A percentile compares a stretch with the other conserved stretches of the same genome.
Conservation (phyloP, 2,888 invertebrate genomes). For the Hypomecis atomaria region DNA sequence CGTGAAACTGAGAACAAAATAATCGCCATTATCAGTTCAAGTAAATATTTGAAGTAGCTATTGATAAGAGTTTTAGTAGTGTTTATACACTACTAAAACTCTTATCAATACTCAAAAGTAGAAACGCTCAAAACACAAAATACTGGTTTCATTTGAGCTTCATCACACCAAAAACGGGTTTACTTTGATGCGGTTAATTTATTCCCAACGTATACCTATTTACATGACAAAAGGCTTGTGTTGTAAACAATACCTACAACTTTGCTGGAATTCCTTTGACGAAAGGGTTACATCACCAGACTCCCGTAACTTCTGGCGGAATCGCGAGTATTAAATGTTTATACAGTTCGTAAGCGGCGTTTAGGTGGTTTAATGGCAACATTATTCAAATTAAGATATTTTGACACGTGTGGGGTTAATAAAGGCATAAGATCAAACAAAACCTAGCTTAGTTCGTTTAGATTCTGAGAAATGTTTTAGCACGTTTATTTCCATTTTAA, state of each 20-base stretch:
- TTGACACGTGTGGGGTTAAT: slow-evolving; percentile 24
- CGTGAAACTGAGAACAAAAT: too few relatives aligned
- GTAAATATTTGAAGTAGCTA: not conserved
- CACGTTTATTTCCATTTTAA: too few relatives aligned
- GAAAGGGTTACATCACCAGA: slow-evolving; percentile 38
- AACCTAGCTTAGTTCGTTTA: not conserved
- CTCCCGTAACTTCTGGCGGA: slow-evolving; percentile 46
- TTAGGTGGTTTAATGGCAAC: slow-evolving; percentile 26
- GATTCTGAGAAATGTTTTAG: not conserved
- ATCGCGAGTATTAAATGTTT: slow-evolving; percentile 51
- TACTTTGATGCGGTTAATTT: slow-evolving; percentile 55
- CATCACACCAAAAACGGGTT: slow-evolving; percentile 40
- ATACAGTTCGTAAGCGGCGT: slow-evolving; percentile 28
- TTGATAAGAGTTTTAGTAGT: not conserved
- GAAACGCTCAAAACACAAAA: slow-evolving; percentile 17
- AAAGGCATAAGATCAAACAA: slow-evolving; percentile 1
- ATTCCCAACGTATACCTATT: slow-evolving; percentile 54
- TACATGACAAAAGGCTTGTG: slow-evolving; percentile 57
- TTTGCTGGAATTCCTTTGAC: slow-evolving; percentile 55
- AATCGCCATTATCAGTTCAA: not conserved
- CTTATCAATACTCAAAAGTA: slow-evolving; percentile 14
- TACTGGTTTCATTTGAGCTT: slow-evolving; percentile 20
- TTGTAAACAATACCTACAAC: slow-evolving; percentile 54
- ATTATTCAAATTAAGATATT: slow-evolving; percentile 27
- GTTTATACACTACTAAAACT: not conserved